phyloP scores from a whole-genome alignment of 2,113 vertebrate genomes.

The Herpetotheres cachinnans region DNA sequence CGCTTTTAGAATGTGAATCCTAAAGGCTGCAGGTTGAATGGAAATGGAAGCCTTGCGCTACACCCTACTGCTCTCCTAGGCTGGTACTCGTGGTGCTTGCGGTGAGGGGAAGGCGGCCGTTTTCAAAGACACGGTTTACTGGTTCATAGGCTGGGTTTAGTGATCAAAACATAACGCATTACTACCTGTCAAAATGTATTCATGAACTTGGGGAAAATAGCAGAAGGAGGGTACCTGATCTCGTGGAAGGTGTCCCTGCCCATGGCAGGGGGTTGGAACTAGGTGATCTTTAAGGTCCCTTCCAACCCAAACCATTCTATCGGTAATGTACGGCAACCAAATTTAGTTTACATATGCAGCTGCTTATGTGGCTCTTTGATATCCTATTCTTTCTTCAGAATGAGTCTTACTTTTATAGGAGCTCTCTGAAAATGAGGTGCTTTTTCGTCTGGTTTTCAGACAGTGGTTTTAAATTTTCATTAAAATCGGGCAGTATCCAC shows the following conservation, averaged over 20 bases:
- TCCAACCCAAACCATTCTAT: too few relatives aligned
- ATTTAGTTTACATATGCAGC: background rate
- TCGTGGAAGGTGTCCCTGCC: background rate
- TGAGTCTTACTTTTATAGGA: background rate
- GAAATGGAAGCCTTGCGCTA: background rate
- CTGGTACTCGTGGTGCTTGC: fast-evolving
- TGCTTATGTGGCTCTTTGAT: background rate
- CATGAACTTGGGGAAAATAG: fast-evolving
- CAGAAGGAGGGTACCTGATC: background rate
- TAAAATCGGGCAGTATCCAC: background rate
- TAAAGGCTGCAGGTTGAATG: background rate
- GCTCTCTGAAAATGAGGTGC: fast-evolving
- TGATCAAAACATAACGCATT: background rate
- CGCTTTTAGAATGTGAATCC: background rate
- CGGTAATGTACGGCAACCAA: background rate
- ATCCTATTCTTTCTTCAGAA: background rate
- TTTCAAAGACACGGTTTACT: background rate
- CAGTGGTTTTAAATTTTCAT: background rate
- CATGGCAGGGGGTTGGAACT: background rate
- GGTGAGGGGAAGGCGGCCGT: background rate
- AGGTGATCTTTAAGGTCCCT: background rate
- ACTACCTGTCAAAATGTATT: background rate
- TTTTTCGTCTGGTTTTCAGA: background rate
- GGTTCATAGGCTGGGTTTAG: background rate
- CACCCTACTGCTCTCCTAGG: background rate